phyloP scores from a whole-genome alignment of 1,140 invertebrate species.

The Dufourea novaeangliae region DNA sequence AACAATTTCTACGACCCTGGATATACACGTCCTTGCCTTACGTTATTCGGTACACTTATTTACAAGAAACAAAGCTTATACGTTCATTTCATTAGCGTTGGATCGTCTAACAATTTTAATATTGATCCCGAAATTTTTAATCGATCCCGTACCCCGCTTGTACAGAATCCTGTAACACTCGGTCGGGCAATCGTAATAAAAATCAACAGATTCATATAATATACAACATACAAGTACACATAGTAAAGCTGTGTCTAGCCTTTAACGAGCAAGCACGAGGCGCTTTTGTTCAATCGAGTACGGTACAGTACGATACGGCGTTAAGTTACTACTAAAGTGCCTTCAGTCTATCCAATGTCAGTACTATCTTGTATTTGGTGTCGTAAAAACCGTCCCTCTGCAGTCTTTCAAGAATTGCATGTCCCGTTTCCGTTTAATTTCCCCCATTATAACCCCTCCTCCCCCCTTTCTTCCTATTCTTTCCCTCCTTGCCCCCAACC shows the following conservation, averaged over 20 bases:
- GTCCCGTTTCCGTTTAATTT: constrained; percentile 57
- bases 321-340: constrained; percentile 82
- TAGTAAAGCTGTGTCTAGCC: constrained; percentile 17
- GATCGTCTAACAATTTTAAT: constrained; percentile 6
- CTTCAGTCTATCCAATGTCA: constrained; percentile 83
- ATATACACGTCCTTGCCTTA: constrained; percentile 30
- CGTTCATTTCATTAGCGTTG: too few species aligned
- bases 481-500: constrained; percentile 18
- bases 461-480: background rate
- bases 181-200: constrained; percentile 20
- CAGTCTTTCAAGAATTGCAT: constrained; percentile 80
- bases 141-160: too few species aligned
- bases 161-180: too few species aligned
- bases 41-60: constrained; percentile 23
- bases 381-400: constrained; percentile 81
- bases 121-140: background rate
- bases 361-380: constrained; percentile 83
- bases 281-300: constrained; percentile 63
- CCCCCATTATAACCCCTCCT: constrained; percentile 4
- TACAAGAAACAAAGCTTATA: constrained; percentile 6
- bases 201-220: constrained; percentile 24
- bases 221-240: constrained; percentile 34
- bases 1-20: constrained; percentile 54
- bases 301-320: constrained; percentile 73
- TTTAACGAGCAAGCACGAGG: constrained; percentile 21